Evolutionary conservation across 2,888 invertebrate species (phyloP).

Genomic region (Masnerella sp.): DNA sequence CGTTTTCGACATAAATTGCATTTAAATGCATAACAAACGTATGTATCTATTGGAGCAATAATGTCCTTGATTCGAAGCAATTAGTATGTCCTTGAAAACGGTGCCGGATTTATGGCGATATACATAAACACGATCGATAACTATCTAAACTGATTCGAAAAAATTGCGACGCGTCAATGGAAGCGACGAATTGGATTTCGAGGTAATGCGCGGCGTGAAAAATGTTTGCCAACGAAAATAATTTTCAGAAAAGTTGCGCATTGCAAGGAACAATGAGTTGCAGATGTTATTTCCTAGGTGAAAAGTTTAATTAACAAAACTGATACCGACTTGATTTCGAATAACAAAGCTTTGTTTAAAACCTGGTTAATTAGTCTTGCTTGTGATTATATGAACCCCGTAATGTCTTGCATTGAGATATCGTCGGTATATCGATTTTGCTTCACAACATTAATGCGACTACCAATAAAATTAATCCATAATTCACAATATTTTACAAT

Average conservation of each 20-base stretch:
- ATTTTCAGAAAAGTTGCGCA: constrained; percentile 26
- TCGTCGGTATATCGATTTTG: constrained; percentile 48
- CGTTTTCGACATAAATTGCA: constrained; percentile 55
- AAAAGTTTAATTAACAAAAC: constrained; percentile 52
- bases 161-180: not conserved
- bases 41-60: constrained; percentile 40
- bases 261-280: constrained; percentile 21
- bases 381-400: constrained; percentile 42
- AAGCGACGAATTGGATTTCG: constrained; percentile 10
- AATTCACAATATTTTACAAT: constrained; percentile 42
- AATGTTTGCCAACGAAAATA: constrained; percentile 33
- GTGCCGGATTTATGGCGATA: constrained; percentile 10
- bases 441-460: constrained; percentile 31
- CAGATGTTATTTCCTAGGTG: constrained; percentile 43
- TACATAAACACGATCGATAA: not conserved
- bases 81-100: constrained; percentile 51
- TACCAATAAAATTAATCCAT: constrained; percentile 40
- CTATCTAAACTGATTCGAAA: constrained; percentile 16
- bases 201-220: constrained; percentile 20
- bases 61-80: constrained; percentile 50
- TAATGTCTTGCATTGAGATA: constrained; percentile 54
- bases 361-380: constrained; percentile 50
- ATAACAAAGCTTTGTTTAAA: constrained; percentile 49
- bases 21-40: constrained; percentile 53
- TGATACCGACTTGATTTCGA: constrained; percentile 46